Conservation (phyloP, 2,888 invertebrate species). For the Synergus itoensis region DNA sequence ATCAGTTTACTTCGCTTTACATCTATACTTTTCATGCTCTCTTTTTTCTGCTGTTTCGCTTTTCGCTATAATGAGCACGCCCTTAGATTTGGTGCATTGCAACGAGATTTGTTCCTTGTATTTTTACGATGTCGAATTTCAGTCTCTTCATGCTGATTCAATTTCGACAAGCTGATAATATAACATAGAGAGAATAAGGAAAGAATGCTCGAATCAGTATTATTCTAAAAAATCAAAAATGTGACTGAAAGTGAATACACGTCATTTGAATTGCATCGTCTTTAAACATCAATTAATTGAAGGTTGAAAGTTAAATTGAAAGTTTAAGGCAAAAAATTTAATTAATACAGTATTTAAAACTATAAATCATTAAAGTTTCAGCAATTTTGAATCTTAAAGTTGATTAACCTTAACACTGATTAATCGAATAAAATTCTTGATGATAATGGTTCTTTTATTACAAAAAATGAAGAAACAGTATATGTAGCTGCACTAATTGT, state of each 20-base stretch:
- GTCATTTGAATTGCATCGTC: background rate
- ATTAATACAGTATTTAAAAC: too few relatives aligned
- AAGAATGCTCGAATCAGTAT: background rate
- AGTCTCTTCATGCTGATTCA: background rate
- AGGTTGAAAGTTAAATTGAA: too few relatives aligned
- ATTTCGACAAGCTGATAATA: background rate
- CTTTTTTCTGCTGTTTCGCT: background rate
- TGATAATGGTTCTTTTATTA: too few relatives aligned
- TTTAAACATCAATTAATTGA: too few relatives aligned
- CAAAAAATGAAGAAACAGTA: too few relatives aligned
- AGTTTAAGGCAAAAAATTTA: too few relatives aligned
- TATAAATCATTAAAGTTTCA: too few relatives aligned
- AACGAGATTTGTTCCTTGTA: background rate
- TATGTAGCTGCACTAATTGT: background rate
- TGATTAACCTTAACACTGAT: too few relatives aligned
- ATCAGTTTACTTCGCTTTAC: conserved; percentile 9
- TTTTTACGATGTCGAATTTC: background rate
- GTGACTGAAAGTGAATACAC: background rate
- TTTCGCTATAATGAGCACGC: background rate
- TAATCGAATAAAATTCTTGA: too few relatives aligned
- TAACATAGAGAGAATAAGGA: background rate
- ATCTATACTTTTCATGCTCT: background rate
- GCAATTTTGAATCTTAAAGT: too few relatives aligned
- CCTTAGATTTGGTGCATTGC: background rate
- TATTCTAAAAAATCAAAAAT: background rate